Conservation (phyloP, 2,888 invertebrate species). For the Pharmacophagus antenor region DNA sequence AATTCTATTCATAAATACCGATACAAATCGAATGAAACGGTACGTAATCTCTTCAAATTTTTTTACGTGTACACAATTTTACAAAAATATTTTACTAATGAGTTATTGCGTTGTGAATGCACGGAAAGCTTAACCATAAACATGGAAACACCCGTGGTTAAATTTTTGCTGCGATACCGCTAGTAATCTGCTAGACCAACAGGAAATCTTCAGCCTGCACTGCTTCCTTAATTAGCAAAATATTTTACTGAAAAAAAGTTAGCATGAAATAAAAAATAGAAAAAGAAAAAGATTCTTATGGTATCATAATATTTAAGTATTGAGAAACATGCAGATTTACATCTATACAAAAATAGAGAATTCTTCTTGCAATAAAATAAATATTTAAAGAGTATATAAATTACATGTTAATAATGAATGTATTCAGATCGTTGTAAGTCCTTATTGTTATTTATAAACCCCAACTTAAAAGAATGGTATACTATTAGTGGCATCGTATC, state of each 20-base stretch:
- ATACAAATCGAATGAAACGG: too few relatives aligned
- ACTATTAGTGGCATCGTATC: too few relatives aligned
- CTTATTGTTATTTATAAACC: too few relatives aligned
- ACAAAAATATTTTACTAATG: background rate
- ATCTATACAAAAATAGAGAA: too few relatives aligned
- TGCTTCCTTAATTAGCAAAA: conserved; percentile 76
- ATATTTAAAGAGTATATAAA: too few relatives aligned
- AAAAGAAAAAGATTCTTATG: conserved; percentile 64
- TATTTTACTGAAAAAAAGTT: conserved; percentile 68
- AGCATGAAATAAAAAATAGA: conserved; percentile 68
- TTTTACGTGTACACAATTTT: background rate
- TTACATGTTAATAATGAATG: too few relatives aligned
- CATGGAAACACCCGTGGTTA: conserved; percentile 57
- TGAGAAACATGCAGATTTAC: conserved; percentile 41
- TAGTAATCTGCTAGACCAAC: conserved; percentile 71
- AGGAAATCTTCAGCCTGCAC: conserved; percentile 74
- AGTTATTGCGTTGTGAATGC: background rate
- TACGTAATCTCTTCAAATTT: too few relatives aligned
- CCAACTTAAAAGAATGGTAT: too few relatives aligned
- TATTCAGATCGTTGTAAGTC: too few relatives aligned
- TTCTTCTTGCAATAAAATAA: too few relatives aligned
- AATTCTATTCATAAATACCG: too few relatives aligned
- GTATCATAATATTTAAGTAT: conserved; percentile 54
- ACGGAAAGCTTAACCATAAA: conserved; percentile 44
- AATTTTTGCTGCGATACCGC: conserved; percentile 65